Conservation (phyloP, 2,113 vertebrate genomes). For the Cyanistes caeruleus region DNA sequence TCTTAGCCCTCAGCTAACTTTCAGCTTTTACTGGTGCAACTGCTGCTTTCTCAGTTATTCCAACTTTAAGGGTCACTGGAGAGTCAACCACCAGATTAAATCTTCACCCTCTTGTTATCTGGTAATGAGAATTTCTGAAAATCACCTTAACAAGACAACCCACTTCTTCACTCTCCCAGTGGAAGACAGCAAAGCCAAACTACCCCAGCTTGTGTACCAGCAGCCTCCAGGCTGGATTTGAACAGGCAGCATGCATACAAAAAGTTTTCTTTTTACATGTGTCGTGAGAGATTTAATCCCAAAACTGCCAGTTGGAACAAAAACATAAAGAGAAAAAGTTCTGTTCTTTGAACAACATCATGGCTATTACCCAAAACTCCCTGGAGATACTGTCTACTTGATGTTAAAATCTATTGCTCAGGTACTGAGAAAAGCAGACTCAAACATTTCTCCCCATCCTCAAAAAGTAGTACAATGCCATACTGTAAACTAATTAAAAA, state of each 20-base stretch:
- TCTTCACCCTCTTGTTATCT: neutral
- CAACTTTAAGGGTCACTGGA: conserved; percentile 34
- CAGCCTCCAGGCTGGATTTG: neutral
- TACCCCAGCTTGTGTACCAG: neutral
- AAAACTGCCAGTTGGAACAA: neutral
- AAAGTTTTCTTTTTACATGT: neutral
- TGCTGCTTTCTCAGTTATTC: conserved; percentile 42
- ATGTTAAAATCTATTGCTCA: neutral
- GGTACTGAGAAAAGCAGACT: neutral
- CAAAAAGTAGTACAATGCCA: neutral
- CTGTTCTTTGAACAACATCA: neutral
- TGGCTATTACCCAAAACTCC: neutral
- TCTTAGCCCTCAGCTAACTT: neutral
- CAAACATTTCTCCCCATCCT: neutral
- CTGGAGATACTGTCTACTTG: neutral
- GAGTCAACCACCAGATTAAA: conserved; percentile 20
- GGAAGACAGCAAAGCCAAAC: neutral
- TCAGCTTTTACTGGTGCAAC: conserved; percentile 10
- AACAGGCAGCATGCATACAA: neutral
- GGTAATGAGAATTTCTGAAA: neutral
- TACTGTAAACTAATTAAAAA: neutral
- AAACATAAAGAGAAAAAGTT: neutral
- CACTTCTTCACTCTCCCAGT: neutral
- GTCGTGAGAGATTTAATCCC: neutral
- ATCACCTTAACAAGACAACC: neutral